Percentiles rank a stretch among this genome's conserved stretches.
These are phyloP conservation scores for Caenorhabditis zanzibari DNA, from an alignment of 2,888 invertebrate genomes.

Conservation along the genomic window DNA sequence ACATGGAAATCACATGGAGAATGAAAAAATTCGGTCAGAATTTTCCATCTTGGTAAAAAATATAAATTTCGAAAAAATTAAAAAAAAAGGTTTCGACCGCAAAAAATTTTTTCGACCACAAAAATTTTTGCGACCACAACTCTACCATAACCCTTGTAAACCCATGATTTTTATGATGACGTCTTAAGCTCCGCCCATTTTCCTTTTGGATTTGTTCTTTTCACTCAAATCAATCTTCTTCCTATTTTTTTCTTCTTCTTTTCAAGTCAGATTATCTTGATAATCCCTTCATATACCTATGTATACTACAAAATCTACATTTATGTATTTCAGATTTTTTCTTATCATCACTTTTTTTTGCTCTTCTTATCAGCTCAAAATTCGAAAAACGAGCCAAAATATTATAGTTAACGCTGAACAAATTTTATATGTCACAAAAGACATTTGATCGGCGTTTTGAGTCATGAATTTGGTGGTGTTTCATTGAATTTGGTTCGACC, in stretches of 20 bases:
- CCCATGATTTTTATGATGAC: too few relatives aligned
- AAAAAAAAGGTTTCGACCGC: background rate
- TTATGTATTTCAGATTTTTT: constrained; percentile 1
- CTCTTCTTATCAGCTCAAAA: constrained; percentile 7
- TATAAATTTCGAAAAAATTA: too few relatives aligned
- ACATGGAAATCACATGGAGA: too few relatives aligned
- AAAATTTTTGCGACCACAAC: background rate
- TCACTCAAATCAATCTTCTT: too few relatives aligned
- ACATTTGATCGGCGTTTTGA: too few relatives aligned
- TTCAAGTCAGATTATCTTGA: background rate
- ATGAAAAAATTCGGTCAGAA: too few relatives aligned
- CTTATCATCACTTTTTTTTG: constrained; percentile 18
- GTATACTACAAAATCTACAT: constrained; percentile 22
- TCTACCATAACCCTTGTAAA: too few relatives aligned
- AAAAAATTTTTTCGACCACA: background rate
- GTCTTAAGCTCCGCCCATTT: too few relatives aligned
- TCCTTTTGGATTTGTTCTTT: too few relatives aligned
- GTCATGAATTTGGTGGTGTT: too few relatives aligned
- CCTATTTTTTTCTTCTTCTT: background rate
- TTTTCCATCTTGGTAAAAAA: too few relatives aligned
- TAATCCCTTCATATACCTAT: background rate
- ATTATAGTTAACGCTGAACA: constrained; percentile 52
- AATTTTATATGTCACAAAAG: background rate
- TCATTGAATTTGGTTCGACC: too few relatives aligned
- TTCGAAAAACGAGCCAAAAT: constrained; percentile 33